Percentiles rank a stretch among this genome's conserved stretches.
Conservation (phyloP, 2,888 invertebrate genomes). For the Pantelozetes paolii region DNA sequence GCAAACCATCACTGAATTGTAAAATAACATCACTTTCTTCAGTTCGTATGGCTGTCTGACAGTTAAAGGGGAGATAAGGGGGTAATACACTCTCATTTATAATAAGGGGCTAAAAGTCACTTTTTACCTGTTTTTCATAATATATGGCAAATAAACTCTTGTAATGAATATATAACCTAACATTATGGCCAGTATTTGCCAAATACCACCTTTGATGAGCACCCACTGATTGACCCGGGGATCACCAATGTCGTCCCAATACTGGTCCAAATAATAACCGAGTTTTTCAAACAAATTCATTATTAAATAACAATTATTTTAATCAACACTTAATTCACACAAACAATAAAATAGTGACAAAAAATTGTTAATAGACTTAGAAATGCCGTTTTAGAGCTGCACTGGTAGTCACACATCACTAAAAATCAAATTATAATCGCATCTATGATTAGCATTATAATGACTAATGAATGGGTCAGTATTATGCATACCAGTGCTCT, state of each 20-base stretch:
- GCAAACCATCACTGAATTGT: slow-evolving; percentile 27
- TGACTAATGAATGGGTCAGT: too few species aligned
- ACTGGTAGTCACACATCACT: too few species aligned
- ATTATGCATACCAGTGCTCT: too few species aligned
- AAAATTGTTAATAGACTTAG: too few species aligned
- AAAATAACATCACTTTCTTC: slow-evolving; percentile 27
- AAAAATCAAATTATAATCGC: too few species aligned
- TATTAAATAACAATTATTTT: too few species aligned
- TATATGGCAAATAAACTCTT: not conserved
- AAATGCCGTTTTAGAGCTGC: too few species aligned
- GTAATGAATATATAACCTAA: slow-evolving; percentile 10
- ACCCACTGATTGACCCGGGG: slow-evolving; percentile 23
- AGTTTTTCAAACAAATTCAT: not conserved
- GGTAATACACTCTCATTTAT: not conserved
- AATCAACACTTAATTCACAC: too few species aligned
- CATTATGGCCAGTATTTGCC: slow-evolving; percentile 27
- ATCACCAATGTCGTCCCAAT: slow-evolving; percentile 39
- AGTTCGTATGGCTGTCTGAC: slow-evolving; percentile 30
- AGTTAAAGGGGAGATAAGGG: not conserved
- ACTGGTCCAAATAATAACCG: slow-evolving; percentile 28
- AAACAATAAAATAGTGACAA: too few species aligned
- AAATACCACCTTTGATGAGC: slow-evolving; percentile 30
- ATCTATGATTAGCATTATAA: too few species aligned
- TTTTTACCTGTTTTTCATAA: slow-evolving; percentile 28
- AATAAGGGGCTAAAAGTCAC: too few species aligned